phyloP scores from a whole-genome alignment of 2,797 vertebrate species.

The Acanthurus lineatus region DNA sequence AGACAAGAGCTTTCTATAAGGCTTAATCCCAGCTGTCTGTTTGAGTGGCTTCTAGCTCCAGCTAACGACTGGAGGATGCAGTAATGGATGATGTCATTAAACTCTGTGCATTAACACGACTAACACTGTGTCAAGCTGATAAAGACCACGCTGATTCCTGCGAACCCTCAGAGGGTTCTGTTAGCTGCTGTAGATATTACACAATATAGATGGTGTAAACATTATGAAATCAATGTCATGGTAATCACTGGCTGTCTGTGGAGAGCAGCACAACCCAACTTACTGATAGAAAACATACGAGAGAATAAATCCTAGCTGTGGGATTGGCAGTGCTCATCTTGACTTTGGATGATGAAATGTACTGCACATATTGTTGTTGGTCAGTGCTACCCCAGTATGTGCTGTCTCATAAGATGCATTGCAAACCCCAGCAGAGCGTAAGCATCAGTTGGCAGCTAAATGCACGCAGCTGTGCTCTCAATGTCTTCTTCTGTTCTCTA shows the following conservation, averaged over 20 bases:
- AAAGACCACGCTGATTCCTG: conserved; percentile 9
- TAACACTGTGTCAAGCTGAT: conserved; percentile 16
- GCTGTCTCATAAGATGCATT: conserved; percentile 47
- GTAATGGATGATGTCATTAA: conserved; percentile 42
- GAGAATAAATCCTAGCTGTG: conserved; percentile 3
- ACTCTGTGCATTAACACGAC: conserved; percentile 13
- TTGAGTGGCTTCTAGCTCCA: neutral
- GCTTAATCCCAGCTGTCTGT: neutral
- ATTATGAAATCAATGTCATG: conserved; percentile 27
- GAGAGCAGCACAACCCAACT: conserved; percentile 16
- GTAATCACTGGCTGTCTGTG: neutral
- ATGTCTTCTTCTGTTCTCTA: conserved; percentile 32
- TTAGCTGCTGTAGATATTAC: conserved; percentile 15
- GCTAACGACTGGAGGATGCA: conserved; percentile 15
- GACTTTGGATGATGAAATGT: conserved; percentile 28
- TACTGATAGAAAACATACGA: conserved; percentile 31
- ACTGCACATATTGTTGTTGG: conserved; percentile 30
- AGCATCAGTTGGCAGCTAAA: conserved; percentile 35
- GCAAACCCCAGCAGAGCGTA: conserved; percentile 31
- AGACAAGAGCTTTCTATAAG: neutral
- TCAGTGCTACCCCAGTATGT: conserved; percentile 38
- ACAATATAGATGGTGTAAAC: conserved; percentile 31
- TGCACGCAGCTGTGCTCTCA: conserved; percentile 54
- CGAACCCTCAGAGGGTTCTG: conserved; percentile 6
- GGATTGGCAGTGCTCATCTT: conserved; percentile 13